These are phyloP conservation scores for Hirundo rustica DNA, from an alignment of 2,797 vertebrate genomes.

Conservation along the genomic window DNA sequence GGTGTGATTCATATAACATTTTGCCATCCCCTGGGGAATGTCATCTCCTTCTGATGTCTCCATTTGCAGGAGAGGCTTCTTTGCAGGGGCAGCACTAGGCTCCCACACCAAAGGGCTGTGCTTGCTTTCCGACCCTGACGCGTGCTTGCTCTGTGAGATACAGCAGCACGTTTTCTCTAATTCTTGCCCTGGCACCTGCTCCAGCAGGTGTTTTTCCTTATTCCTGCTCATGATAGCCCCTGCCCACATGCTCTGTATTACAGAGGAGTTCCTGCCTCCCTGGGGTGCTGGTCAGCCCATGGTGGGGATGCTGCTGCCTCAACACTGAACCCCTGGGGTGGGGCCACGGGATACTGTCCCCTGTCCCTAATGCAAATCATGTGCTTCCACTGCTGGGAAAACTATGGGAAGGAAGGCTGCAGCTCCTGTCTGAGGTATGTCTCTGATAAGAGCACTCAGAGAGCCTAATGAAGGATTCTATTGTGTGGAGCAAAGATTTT, in stretches of 20 bases:
- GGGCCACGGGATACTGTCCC: not conserved
- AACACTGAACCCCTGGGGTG: not conserved
- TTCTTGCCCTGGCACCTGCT: not conserved
- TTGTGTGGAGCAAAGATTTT: not conserved
- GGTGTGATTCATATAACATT: conserved; percentile 44
- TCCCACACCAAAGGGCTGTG: not conserved
- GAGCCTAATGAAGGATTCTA: not conserved
- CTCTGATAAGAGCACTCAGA: not conserved
- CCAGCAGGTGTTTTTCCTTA: not conserved
- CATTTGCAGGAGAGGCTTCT: conserved; percentile 34
- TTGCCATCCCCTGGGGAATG: conserved; percentile 22
- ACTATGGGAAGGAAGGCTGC: not conserved
- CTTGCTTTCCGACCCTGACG: not conserved
- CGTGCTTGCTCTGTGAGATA: not conserved
- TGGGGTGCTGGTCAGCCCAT: rapidly evolving
- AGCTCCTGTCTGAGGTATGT: not conserved
- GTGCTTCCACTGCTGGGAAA: not conserved
- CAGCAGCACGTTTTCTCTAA: not conserved
- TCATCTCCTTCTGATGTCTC: conserved; percentile 43
- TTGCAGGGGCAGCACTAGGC: not conserved
- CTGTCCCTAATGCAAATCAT: not conserved
- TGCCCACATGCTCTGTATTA: not conserved
- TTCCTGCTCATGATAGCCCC: not conserved
- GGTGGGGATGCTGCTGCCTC: not conserved
- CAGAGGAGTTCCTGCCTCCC: not conserved